phyloP scores from a whole-genome alignment of 2,888 invertebrate species.

The Ephialtes manifestator region DNA sequence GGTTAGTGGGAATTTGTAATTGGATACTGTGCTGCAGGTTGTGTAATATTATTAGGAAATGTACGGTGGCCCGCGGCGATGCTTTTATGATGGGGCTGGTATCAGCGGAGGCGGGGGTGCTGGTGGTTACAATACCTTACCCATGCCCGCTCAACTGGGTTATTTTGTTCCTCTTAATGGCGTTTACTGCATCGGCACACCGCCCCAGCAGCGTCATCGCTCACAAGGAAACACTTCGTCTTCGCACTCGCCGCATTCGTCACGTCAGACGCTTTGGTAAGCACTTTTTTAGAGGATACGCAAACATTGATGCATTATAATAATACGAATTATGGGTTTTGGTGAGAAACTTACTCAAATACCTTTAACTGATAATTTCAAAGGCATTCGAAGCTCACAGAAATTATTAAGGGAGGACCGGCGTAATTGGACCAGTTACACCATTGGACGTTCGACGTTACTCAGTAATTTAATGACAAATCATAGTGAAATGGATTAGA shows the following conservation, averaged over 20 bases:
- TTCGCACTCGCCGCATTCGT: conserved; percentile 70
- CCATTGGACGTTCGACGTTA: no score
- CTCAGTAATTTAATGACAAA: no score
- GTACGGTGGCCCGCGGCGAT: conserved; percentile 72
- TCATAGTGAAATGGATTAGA: no score
- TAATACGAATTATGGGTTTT: neutral
- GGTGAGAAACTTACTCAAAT: no score
- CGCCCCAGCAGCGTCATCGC: conserved; percentile 69
- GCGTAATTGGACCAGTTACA: no score
- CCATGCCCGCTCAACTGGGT: conserved; percentile 78
- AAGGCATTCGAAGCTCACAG: neutral
- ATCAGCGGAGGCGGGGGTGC: conserved; percentile 10
- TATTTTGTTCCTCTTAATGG: conserved; percentile 79
- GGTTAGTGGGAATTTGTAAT: neutral
- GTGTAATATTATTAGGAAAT: conserved; percentile 49
- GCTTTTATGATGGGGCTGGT: conserved; percentile 71
- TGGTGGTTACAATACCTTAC: conserved; percentile 73
- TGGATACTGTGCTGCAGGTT: neutral
- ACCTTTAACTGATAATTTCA: neutral
- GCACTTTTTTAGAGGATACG: conserved; percentile 48
- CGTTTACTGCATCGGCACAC: conserved; percentile 73
- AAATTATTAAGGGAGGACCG: no score
- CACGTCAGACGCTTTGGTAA: conserved; percentile 75
- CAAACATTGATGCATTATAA: neutral
- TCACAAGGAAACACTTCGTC: conserved; percentile 70